Conservation (phyloP, 2,888 invertebrate species). For the Branchellion lobata region DNA sequence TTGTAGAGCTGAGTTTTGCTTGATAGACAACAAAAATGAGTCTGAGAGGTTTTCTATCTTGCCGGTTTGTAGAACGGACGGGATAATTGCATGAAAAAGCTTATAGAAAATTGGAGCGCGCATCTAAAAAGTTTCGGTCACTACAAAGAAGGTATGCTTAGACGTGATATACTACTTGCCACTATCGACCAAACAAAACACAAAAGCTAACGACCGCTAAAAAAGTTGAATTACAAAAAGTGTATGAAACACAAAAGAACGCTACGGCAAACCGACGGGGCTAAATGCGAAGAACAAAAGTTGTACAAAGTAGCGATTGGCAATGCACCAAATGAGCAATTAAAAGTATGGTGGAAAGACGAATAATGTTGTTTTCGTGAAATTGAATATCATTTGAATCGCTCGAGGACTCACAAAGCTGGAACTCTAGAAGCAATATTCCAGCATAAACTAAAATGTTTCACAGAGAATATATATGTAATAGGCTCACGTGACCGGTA, state of each 20-base stretch:
- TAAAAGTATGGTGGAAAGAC: background rate
- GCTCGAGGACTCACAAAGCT: constrained; percentile 36
- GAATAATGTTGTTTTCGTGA: background rate
- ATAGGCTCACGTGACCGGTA: constrained; percentile 43
- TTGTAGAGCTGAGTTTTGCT: too few species aligned
- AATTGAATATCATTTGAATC: background rate
- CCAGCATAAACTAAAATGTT: constrained; percentile 41
- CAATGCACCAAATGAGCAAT: background rate
- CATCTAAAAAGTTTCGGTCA: background rate
- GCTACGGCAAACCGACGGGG: too few species aligned
- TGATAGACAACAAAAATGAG: too few species aligned
- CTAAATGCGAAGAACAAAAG: constrained; percentile 12
- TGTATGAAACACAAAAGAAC: too few species aligned
- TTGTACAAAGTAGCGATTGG: background rate
- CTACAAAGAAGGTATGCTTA: background rate
- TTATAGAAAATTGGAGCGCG: too few species aligned
- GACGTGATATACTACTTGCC: too few species aligned
- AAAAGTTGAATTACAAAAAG: background rate
- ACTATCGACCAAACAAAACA: too few species aligned
- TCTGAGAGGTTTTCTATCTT: too few species aligned
- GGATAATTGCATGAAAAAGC: too few species aligned
- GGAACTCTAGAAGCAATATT: constrained; percentile 26
- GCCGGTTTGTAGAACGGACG: too few species aligned
- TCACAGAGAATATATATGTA: constrained; percentile 39
- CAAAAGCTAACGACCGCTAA: too few species aligned